These are phyloP conservation scores for Athalia rosae DNA, from an alignment of 2,888 invertebrate genomes.

Conservation along the genomic window DNA sequence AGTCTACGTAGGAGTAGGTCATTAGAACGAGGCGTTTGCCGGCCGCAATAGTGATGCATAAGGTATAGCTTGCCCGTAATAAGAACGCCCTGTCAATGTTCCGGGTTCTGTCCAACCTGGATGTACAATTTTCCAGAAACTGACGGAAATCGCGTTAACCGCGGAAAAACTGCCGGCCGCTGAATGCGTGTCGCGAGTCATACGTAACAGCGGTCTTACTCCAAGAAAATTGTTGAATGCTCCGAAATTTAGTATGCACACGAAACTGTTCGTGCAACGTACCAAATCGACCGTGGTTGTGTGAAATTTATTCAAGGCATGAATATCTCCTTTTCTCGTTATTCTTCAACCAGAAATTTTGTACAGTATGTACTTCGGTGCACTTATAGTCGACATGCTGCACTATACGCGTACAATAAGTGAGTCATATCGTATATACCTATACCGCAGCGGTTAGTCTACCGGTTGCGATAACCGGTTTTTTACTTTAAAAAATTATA, in stretches of 20 bases:
- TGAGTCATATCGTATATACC: neutral
- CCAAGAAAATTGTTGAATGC: no score
- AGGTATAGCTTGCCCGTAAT: neutral
- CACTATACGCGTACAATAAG: neutral
- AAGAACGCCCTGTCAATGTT: conserved; percentile 21
- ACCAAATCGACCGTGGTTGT: no score
- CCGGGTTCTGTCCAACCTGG: neutral
- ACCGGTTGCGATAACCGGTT: conserved; percentile 15
- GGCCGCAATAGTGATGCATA: conserved; percentile 51
- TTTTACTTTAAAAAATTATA: neutral
- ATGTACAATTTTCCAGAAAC: neutral
- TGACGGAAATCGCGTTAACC: neutral
- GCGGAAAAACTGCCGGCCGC: neutral
- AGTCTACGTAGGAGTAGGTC: conserved; percentile 68
- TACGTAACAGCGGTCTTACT: no score
- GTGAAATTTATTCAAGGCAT: no score
- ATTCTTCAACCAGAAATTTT: no score
- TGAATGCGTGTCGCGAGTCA: no score
- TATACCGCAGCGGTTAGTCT: neutral
- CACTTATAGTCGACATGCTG: no score
- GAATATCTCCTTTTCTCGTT: no score
- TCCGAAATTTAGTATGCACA: no score
- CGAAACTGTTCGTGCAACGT: no score
- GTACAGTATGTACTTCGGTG: no score
- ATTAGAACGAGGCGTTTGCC: conserved; percentile 64